phyloP scores from a whole-genome alignment of 1,140 invertebrate genomes.

The Temnothorax curvispinosus region DNA sequence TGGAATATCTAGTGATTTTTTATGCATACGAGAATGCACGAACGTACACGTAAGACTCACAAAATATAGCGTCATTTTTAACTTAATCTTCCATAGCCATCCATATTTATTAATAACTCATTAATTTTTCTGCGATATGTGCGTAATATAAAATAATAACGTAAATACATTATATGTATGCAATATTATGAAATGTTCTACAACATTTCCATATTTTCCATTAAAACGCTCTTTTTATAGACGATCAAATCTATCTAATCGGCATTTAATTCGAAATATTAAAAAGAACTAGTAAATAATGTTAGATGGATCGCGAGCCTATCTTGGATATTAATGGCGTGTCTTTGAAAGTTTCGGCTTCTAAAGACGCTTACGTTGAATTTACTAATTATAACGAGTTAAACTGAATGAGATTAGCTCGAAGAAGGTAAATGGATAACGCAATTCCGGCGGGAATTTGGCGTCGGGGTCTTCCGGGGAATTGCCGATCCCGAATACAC shows the following conservation, averaged over 20 bases:
- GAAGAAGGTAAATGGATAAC: conserved; percentile 37
- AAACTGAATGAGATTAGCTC: conserved; percentile 17
- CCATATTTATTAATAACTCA: no score
- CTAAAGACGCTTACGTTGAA: conserved; percentile 8
- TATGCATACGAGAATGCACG: no score
- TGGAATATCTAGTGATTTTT: no score
- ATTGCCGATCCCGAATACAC: conserved; percentile 10
- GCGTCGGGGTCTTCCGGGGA: conserved; percentile 7
- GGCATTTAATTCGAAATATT: not conserved
- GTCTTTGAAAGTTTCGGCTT: not conserved
- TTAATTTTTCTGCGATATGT: not conserved
- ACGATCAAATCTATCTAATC: not conserved
- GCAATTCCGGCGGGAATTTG: conserved; percentile 12
- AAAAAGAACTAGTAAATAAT: not conserved
- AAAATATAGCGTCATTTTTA: no score
- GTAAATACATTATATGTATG: not conserved
- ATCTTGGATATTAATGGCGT: not conserved
- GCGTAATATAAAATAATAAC: not conserved
- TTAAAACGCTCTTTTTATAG: not conserved
- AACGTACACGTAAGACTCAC: no score
- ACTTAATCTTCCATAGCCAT: no score
- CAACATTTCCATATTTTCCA: not conserved
- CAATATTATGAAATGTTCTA: not conserved
- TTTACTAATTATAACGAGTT: conserved; percentile 43
- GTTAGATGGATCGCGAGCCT: not conserved